phyloP scores from a whole-genome alignment of 1,140 invertebrate species.

The Triops longicaudatus region DNA sequence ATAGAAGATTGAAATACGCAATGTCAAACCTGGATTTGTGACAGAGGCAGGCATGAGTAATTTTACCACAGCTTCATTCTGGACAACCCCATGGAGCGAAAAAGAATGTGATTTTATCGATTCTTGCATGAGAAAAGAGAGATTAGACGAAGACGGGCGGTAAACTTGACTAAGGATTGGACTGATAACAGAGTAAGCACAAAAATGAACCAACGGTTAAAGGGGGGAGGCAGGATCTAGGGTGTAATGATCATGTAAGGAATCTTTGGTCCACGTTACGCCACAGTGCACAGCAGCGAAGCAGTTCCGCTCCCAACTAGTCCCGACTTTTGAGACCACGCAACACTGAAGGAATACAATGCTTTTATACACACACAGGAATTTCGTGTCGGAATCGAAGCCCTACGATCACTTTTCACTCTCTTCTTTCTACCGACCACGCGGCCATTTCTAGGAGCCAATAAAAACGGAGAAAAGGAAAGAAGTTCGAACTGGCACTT shows the following conservation, averaged over 20 bases:
- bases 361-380: background rate
- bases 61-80: background rate
- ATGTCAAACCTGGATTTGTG: background rate
- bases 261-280: background rate
- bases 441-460: background rate
- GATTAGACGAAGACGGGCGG: background rate
- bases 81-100: background rate
- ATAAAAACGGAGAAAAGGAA: background rate
- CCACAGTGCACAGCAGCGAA: slow-evolving; percentile 4
- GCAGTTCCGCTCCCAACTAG: background rate
- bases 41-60: background rate
- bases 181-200: background rate
- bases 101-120: slow-evolving; percentile 1
- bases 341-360: background rate
- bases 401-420: background rate
- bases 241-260: background rate
- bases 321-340: background rate
- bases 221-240: background rate
- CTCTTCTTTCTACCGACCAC: background rate
- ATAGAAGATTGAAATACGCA: background rate
- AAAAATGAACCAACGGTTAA: background rate
- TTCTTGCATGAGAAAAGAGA: background rate
- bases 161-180: background rate
- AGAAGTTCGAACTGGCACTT: background rate
- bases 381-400: background rate